A percentile compares a stretch with the other conserved stretches of the same genome.
Evolutionary conservation across 1,140 invertebrate genomes (phyloP).

Genomic region (Cataglyphis hispanica): DNA sequence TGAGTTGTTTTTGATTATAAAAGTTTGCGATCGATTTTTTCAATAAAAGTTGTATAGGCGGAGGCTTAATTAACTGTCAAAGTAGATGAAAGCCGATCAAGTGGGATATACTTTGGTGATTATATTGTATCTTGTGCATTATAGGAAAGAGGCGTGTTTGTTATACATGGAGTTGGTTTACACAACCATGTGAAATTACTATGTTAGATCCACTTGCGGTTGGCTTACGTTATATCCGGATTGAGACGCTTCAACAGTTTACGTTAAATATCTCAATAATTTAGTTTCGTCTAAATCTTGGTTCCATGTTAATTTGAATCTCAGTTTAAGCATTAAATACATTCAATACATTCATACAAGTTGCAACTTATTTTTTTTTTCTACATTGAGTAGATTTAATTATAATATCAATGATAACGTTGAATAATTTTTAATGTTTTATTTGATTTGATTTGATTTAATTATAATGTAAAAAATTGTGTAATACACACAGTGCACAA

Average conservation of each 20-base stretch:
- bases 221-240: constrained; percentile 10
- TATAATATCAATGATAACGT: neutral
- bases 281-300: neutral
- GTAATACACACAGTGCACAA: neutral
- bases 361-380: neutral
- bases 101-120: neutral
- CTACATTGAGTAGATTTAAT: neutral
- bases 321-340: neutral
- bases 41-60: constrained; percentile 9
- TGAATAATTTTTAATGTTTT: neutral
- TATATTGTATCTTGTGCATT: constrained; percentile 1
- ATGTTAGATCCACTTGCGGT: neutral
- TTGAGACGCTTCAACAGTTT: neutral
- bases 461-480: neutral
- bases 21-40: constrained; percentile 20
- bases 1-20: neutral
- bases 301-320: neutral
- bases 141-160: neutral
- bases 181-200: neutral
- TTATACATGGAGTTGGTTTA: neutral
- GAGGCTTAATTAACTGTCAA: constrained; percentile 40
- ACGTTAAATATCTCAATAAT: constrained; percentile 10
- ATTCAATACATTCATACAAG: neutral
- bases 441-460: neutral
- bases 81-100: constrained; percentile 32